Conservation (phyloP, 2,888 invertebrate genomes). For the Synergus japonicus region DNA sequence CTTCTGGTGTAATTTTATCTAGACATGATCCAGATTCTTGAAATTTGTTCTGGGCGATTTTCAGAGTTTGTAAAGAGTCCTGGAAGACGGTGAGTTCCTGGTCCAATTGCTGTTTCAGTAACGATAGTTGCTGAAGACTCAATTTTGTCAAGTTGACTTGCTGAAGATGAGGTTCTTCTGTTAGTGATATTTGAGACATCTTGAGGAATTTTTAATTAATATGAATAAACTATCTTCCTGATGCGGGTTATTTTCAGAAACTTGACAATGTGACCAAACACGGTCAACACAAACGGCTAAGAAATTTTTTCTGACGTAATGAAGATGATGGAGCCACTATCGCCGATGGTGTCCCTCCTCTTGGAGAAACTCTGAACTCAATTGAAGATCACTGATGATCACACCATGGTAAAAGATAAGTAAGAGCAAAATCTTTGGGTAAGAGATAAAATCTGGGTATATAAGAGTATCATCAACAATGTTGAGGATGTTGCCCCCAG, state of each 20-base stretch:
- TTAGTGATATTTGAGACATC: constrained; percentile 80
- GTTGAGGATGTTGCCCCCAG: not conserved
- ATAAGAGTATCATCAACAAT: no score
- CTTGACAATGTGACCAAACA: constrained; percentile 46
- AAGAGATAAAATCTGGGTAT: no score
- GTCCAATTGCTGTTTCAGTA: constrained; percentile 92
- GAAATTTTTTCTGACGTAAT: not conserved
- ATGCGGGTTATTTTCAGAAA: constrained; percentile 11
- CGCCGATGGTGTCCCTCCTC: not conserved
- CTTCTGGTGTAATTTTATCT: constrained; percentile 87
- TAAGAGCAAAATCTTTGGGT: no score
- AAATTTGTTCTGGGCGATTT: constrained; percentile 94
- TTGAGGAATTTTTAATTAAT: constrained; percentile 24
- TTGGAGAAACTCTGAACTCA: not conserved
- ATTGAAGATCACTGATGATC: no score
- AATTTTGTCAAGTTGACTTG: constrained; percentile 90
- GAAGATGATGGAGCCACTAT: not conserved
- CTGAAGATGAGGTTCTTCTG: constrained; percentile 84
- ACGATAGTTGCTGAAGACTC: constrained; percentile 88
- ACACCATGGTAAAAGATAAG: no score
- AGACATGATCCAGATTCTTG: constrained; percentile 91
- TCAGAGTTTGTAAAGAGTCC: constrained; percentile 92
- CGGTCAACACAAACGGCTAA: constrained; percentile 32
- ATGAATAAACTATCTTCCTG: no score
- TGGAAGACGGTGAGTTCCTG: constrained; percentile 94